Evolutionary conservation across 2,113 vertebrate genomes (phyloP).

Genomic region (Micronisus gabar): DNA sequence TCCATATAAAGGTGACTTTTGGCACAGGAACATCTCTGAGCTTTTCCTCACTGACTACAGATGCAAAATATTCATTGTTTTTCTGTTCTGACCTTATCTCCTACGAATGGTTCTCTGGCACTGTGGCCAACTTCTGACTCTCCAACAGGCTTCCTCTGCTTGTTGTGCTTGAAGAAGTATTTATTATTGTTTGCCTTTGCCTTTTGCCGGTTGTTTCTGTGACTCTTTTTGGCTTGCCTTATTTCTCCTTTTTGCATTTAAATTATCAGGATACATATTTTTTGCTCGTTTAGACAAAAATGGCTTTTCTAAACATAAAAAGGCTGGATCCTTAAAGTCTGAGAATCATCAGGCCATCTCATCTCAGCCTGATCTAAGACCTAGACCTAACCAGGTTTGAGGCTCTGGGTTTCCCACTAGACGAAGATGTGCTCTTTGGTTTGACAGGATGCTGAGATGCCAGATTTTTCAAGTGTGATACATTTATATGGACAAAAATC

Average conservation of each 20-base stretch:
- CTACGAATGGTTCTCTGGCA: background rate
- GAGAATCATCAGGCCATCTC: background rate
- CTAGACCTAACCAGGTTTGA: background rate
- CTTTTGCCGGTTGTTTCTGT: background rate
- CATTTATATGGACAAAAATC: background rate
- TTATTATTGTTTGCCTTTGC: background rate
- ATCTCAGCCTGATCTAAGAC: background rate
- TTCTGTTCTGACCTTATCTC: constrained; percentile 43
- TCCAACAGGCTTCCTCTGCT: background rate
- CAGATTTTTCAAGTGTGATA: background rate
- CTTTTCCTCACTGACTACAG: constrained; percentile 14
- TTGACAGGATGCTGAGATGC: background rate
- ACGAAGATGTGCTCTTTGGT: background rate
- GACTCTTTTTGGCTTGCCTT: background rate
- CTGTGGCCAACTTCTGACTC: constrained; percentile 2
- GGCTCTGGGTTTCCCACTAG: background rate
- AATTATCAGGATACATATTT: background rate
- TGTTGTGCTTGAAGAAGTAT: background rate
- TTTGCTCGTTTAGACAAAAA: background rate
- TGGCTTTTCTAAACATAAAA: background rate
- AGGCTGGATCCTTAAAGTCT: background rate
- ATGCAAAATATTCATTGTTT: constrained; percentile 20
- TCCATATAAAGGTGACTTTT: constrained; percentile 37
- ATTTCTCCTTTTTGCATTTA: background rate
- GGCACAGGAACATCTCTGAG: background rate